A percentile compares a stretch with the other conserved stretches of the same genome.
Evolutionary conservation across 2,113 vertebrate species (phyloP).

Genomic region (Semnornis frantzii): DNA sequence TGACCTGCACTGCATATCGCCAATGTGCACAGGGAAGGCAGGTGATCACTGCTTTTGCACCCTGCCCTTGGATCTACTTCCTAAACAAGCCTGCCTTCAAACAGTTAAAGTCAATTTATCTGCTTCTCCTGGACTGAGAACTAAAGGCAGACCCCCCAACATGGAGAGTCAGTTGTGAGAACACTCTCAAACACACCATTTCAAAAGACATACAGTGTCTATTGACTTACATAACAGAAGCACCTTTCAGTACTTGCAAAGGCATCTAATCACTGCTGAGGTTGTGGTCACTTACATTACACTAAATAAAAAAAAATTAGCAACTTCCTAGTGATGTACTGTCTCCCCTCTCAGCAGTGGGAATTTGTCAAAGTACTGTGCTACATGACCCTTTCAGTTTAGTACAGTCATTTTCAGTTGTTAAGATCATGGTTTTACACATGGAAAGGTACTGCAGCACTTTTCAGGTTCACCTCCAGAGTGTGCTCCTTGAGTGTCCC

Average conservation of each 20-base stretch:
- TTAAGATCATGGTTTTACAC: neutral
- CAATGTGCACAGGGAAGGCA: neutral
- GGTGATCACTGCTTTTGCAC: neutral
- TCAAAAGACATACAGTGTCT: neutral
- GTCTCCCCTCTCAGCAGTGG: neutral
- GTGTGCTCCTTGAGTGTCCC: neutral
- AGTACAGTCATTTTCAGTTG: neutral
- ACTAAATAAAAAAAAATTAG: neutral
- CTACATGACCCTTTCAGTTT: neutral
- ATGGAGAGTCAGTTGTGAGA: neutral
- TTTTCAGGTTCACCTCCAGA: neutral
- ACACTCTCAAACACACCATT: fast-evolving
- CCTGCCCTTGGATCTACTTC: neutral
- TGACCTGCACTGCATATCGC: neutral
- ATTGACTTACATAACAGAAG: neutral
- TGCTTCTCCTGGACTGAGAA: neutral
- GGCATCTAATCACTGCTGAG: neutral
- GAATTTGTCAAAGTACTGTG: neutral
- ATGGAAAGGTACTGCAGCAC: neutral
- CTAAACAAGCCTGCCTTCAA: neutral
- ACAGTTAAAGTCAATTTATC: neutral
- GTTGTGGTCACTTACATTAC: neutral
- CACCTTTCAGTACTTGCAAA: neutral
- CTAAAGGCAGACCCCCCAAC: neutral
- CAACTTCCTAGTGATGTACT: neutral